phyloP scores from a whole-genome alignment of 2,888 invertebrate genomes.

The Folsomia candida region DNA sequence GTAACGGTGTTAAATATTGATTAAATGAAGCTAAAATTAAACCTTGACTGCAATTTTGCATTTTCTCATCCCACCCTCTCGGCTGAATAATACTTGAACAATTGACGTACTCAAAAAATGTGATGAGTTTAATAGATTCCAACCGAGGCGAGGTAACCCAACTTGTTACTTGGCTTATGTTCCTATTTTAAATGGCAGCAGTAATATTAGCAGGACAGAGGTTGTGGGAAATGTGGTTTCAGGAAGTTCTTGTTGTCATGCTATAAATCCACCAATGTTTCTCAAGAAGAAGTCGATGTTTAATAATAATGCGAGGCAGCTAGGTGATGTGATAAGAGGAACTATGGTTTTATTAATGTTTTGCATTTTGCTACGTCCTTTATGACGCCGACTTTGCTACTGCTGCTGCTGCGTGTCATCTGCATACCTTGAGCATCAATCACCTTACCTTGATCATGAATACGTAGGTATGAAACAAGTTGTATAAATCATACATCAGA shows the following conservation, averaged over 20 bases:
- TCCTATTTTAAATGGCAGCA: background rate
- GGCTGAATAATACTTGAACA: background rate
- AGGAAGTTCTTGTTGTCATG: background rate
- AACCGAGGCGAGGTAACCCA: too few species aligned
- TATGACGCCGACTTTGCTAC: too few species aligned
- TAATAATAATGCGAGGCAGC: too few species aligned
- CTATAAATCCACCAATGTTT: background rate
- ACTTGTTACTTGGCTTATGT: background rate
- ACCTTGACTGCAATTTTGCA: background rate
- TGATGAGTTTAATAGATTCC: too few species aligned
- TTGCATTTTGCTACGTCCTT: background rate
- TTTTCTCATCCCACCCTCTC: background rate
- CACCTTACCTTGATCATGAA: background rate
- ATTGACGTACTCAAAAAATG: too few species aligned
- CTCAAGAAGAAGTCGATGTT: too few species aligned
- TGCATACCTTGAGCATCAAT: background rate
- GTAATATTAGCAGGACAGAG: background rate
- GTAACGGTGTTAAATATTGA: background rate
- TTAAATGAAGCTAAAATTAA: background rate
- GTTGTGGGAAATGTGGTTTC: background rate
- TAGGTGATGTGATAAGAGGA: background rate
- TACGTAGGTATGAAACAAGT: too few species aligned
- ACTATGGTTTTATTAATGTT: background rate
- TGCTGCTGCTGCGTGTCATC: background rate
- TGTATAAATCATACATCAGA: too few species aligned